phyloP scores from a whole-genome alignment of 2,797 vertebrate genomes.

The Macropus fuliginosus region DNA sequence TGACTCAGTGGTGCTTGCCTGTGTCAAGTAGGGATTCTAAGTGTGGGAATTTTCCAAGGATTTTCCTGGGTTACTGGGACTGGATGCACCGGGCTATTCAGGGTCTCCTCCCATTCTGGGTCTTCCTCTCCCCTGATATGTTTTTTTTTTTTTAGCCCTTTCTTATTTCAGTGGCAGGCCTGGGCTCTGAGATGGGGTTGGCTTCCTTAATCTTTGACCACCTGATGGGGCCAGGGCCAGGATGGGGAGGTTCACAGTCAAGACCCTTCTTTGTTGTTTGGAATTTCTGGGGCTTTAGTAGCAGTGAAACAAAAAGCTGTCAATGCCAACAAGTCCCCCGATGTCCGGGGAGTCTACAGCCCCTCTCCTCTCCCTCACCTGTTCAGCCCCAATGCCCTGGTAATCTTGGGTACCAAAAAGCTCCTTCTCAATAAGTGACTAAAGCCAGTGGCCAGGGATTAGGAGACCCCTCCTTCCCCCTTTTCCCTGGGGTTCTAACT shows the following conservation, averaged over 20 bases:
- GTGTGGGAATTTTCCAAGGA: not conserved
- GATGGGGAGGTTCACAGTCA: not conserved
- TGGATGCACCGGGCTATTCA: not conserved
- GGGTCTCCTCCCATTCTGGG: not conserved
- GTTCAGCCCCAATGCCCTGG: no score
- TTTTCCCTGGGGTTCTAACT: not conserved
- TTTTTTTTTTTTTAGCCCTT: not conserved
- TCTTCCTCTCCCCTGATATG: not conserved
- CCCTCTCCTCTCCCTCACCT: not conserved
- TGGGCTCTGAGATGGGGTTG: conserved; percentile 26
- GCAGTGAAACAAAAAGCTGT: not conserved
- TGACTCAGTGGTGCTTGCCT: not conserved
- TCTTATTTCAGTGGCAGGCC: not conserved
- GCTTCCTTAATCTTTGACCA: not conserved
- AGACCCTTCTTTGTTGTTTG: not conserved
- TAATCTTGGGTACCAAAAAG: not conserved
- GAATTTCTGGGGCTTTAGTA: not conserved
- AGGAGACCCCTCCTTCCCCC: not conserved
- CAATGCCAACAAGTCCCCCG: not conserved
- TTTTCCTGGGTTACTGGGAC: not conserved
- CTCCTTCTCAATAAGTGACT: not conserved
- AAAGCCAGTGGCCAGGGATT: not conserved
- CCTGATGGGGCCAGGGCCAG: conserved; percentile 10
- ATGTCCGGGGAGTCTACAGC: not conserved
- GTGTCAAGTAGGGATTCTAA: not conserved